phyloP scores from a whole-genome alignment of 2,888 invertebrate genomes.

The Tupiocoris notatus region DNA sequence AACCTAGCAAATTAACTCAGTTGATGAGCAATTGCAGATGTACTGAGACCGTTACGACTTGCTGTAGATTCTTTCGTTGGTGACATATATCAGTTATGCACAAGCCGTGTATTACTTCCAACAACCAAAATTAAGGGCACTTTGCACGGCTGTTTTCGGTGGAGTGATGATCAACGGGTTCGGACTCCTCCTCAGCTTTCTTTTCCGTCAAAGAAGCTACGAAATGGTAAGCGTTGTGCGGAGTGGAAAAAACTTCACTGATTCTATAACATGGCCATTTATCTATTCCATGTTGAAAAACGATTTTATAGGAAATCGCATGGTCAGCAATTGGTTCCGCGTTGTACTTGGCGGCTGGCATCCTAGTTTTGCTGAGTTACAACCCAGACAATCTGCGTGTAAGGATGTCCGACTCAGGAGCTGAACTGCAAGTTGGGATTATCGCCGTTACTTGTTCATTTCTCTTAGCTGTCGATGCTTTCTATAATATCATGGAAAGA shows the following conservation, averaged over 20 bases:
- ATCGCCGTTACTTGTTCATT: not conserved
- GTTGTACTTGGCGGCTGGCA: not conserved
- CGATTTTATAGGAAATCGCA: conserved; percentile 7
- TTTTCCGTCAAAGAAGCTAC: conserved; percentile 25
- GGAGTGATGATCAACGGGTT: conserved; percentile 31
- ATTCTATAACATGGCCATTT: too few species aligned
- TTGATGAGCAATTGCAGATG: too few species aligned
- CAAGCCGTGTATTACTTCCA: not conserved
- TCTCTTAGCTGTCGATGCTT: not conserved
- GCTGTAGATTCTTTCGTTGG: not conserved
- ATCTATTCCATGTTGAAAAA: too few species aligned
- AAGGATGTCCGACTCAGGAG: not conserved
- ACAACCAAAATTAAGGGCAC: not conserved
- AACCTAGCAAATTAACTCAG: too few species aligned
- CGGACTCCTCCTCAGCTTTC: conserved; percentile 16
- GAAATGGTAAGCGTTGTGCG: conserved; percentile 12
- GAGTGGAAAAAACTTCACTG: too few species aligned
- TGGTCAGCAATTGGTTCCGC: not conserved
- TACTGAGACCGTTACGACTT: too few species aligned
- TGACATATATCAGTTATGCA: not conserved
- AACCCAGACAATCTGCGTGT: not conserved
- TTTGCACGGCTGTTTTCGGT: conserved; percentile 3
- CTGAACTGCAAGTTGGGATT: not conserved
- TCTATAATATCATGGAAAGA: conserved; percentile 19
- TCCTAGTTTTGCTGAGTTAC: not conserved